phyloP scores from a whole-genome alignment of 2,888 invertebrate species.

The Spatulosminthurus flaviceps region DNA sequence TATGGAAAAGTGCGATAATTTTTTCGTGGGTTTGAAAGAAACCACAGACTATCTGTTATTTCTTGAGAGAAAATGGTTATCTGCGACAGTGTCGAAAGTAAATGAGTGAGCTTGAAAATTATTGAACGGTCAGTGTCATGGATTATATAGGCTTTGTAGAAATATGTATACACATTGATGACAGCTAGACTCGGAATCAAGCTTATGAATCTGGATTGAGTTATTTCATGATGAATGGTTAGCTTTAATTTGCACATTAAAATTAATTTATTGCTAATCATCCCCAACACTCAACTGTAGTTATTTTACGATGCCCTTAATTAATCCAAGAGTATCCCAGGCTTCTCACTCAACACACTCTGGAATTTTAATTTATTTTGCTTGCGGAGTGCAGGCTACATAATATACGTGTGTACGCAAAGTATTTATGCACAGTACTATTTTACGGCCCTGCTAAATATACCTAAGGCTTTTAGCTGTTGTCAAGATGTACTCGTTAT shows the following conservation, averaged over 20 bases:
- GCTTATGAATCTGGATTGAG: too few relatives aligned
- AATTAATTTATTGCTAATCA: not conserved
- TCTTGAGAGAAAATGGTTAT: not conserved
- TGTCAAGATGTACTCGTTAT: too few relatives aligned
- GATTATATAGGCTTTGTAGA: not conserved
- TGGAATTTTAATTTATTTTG: too few relatives aligned
- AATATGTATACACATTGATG: too few relatives aligned
- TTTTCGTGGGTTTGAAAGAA: not conserved
- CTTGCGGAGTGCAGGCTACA: too few relatives aligned
- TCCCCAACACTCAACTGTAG: not conserved
- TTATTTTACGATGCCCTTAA: not conserved
- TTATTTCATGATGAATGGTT: not conserved
- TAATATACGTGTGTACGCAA: too few relatives aligned
- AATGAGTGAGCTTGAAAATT: not conserved
- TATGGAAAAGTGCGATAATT: not conserved
- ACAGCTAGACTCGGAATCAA: too few relatives aligned
- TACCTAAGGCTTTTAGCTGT: too few relatives aligned
- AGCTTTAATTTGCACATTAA: not conserved
- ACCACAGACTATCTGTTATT: not conserved
- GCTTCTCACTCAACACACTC: not conserved
- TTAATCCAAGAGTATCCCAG: not conserved
- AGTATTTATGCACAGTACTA: too few relatives aligned
- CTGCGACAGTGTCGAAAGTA: not conserved
- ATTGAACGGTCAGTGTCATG: not conserved
- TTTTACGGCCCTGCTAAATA: too few relatives aligned